Percentiles rank a stretch among this genome's conserved stretches.
phyloP scores from a whole-genome alignment of 2,888 invertebrate species.

The Listrodromus nycthemerus region DNA sequence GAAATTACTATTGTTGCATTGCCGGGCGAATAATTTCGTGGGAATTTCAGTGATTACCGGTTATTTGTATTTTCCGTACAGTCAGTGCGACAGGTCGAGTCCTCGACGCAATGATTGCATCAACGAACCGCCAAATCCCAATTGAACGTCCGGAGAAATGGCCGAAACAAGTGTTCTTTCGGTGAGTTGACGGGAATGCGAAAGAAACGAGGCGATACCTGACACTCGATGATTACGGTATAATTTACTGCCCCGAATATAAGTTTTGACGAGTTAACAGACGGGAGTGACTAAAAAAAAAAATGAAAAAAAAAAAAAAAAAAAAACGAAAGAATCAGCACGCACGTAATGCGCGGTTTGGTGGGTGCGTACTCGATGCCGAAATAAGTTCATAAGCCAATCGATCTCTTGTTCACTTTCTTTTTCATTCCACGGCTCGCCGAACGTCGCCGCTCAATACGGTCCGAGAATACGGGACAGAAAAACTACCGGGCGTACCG shows the following conservation, averaged over 20 bases:
- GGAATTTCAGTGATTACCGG: not conserved
- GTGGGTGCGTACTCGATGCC: conserved; percentile 46
- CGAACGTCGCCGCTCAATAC: conserved; percentile 27
- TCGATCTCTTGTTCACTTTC: conserved; percentile 70
- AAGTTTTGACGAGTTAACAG: conserved; percentile 33
- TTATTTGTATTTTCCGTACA: not conserved
- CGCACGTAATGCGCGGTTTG: conserved; percentile 36
- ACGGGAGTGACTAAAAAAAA: not conserved
- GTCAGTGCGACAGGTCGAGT: not conserved
- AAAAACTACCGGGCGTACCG: conserved; percentile 35
- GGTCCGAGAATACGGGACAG: conserved; percentile 30
- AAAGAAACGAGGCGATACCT: conserved; percentile 32
- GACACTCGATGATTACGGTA: conserved; percentile 31
- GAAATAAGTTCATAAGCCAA: conserved; percentile 60
- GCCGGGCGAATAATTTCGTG: not conserved
- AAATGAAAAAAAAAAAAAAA: conserved; percentile 1
- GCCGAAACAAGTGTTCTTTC: conserved; percentile 31
- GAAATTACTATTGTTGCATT: not conserved
- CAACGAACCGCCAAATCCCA: not conserved
- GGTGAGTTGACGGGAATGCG: conserved; percentile 4
- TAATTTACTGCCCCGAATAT: conserved; percentile 49
- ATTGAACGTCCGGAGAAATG: conserved; percentile 26
- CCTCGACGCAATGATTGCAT: not conserved
- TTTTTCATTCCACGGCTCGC: conserved; percentile 51
- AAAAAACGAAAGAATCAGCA: conserved; percentile 32